A percentile compares a stretch with the other conserved stretches of the same genome.
Evolutionary conservation across 1,140 invertebrate species (phyloP).

Genomic region (Stegodyphus mimosarum): DNA sequence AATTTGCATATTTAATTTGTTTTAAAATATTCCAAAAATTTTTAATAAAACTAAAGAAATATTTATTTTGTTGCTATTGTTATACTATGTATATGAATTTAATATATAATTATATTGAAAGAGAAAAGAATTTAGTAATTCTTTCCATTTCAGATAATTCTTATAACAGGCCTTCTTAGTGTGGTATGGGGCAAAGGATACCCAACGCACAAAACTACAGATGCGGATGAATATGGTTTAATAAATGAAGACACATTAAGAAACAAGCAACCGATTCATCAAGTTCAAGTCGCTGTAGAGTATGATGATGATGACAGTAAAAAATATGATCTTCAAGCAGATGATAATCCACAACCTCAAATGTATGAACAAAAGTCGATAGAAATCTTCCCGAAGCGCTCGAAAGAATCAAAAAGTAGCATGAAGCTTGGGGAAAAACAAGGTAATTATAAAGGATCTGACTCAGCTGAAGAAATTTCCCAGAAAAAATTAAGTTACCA

Average conservation of each 20-base stretch:
- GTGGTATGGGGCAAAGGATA: neutral
- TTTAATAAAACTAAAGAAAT: too few species aligned
- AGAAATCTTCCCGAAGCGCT: constrained; percentile 2
- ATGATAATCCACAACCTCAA: constrained; percentile 1
- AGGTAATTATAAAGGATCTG: constrained; percentile 5
- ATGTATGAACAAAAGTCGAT: constrained; percentile 3
- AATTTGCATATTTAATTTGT: too few species aligned
- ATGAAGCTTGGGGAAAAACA: neutral
- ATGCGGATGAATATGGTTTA: neutral
- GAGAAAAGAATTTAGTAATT: too few species aligned
- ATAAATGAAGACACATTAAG: constrained; percentile 22
- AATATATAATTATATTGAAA: too few species aligned
- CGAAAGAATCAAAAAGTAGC: neutral
- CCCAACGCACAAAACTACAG: neutral
- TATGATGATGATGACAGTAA: constrained; percentile 8
- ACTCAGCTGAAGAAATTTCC: constrained; percentile 3
- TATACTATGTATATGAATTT: too few species aligned
- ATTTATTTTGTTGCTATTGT: too few species aligned
- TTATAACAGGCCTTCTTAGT: constrained; percentile 4
- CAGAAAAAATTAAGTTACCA: constrained; percentile 15
- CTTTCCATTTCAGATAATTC: constrained; percentile 4
- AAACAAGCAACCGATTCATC: neutral
- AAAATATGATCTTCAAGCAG: neutral
- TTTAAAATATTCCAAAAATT: too few species aligned
- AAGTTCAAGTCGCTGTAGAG: constrained; percentile 6